Base-by-base conservation (phyloP, 2,888 invertebrate genomes). In the Limnephilus rhombicus region DNA sequence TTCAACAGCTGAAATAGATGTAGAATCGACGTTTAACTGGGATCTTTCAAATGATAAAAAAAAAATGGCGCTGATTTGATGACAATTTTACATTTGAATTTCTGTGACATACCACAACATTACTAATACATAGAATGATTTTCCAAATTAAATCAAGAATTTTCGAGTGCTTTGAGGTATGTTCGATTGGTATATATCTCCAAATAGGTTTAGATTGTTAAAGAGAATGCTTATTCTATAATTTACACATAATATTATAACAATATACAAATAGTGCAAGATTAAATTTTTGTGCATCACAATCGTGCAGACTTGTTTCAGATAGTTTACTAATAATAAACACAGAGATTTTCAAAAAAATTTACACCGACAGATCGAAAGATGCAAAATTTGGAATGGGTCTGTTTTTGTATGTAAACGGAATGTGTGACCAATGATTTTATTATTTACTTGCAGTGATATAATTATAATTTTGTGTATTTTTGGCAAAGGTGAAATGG, bases 251-350 rank as follows among this genome's bases (percentile, higher is more conserved):
- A 49, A 49, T 49, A 87, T 29, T 49, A 87, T 29, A 87, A 41
- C 85, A 53, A 87, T 15, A 87, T 87, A 87, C 34, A 29, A 53
- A 87, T 34, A 37, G 87, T 87, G 87, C 87, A 87, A n/a, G 31
- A 53, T 29, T 68, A 49, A 87, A 87, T 68, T 11, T 87, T 31
- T 53, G 89, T 89, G 89, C 89, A 41, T 41, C 89, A 89, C 89
- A 89, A 89, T 81, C 89, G 89, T 89, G 89, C 89, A 89, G 81
- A 81, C 37, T 88, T 41, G 85, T 45, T 45, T 86, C n/a, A 86
- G 41, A 83, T 83, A 83, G 37, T 86, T 85, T n/a, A 13, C 85
- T 86, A 86, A 24, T 86, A 45, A 86, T 86, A 86, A 86, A 86
- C 85, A 86, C 12, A 49, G 85, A 86, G 85, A 86, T 83, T 83